Evolutionary conservation across 2,888 invertebrate genomes (phyloP).

Genomic region (Nowickia ferox): DNA sequence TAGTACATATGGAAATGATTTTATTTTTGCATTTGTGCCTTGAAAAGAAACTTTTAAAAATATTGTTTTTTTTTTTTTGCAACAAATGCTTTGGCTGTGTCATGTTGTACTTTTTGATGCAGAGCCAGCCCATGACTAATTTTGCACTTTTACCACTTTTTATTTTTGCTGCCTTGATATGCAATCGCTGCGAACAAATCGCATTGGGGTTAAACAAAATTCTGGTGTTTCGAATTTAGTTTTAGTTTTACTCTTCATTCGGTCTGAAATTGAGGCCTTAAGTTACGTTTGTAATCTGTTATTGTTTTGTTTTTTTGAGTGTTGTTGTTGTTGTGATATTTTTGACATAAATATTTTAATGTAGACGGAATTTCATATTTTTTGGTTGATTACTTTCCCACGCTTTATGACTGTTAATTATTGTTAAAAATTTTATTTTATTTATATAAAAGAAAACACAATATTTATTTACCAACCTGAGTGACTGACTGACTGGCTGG

Average conservation of each 20-base stretch:
- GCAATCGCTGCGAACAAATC: not conserved
- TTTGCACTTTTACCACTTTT: constrained; percentile 46
- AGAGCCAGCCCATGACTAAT: constrained; percentile 25
- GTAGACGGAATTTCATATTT: constrained; percentile 18
- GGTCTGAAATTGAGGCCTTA: constrained; percentile 31
- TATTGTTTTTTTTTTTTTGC: too few relatives aligned
- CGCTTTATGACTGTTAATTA: constrained; percentile 48
- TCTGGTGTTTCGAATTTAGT: constrained; percentile 23
- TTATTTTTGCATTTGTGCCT: too few relatives aligned
- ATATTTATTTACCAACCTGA: constrained; percentile 67
- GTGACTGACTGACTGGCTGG: constrained; percentile 3
- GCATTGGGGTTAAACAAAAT: not conserved
- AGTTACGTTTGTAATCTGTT: constrained; percentile 13
- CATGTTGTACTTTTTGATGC: constrained; percentile 4
- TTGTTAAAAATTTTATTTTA: constrained; percentile 5
- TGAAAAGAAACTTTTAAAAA: too few relatives aligned
- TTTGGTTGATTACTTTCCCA: constrained; percentile 63
- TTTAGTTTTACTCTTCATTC: not conserved
- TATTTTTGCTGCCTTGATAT: not conserved
- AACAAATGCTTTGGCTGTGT: too few relatives aligned
- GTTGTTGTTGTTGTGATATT: constrained; percentile 25
- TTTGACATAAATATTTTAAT: constrained; percentile 42
- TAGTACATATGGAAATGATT: too few relatives aligned
- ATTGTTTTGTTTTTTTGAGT: not conserved
- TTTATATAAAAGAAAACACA: constrained; percentile 38